These are phyloP conservation scores for Promerops cafer DNA, from an alignment of 2,113 vertebrate genomes.

Conservation along the genomic window DNA sequence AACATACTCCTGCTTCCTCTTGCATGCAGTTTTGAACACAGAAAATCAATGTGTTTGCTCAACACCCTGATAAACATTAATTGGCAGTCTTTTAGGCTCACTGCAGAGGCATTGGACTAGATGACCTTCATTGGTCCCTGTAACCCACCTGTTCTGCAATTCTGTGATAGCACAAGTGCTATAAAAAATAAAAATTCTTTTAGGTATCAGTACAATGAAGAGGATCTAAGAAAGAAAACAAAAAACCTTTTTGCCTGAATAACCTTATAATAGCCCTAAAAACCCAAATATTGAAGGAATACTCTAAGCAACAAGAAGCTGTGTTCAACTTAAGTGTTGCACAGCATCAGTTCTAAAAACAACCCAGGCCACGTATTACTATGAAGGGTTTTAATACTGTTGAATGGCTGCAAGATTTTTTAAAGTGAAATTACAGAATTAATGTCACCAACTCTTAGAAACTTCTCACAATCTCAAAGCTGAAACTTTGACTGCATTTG, in stretches of 20 bases:
- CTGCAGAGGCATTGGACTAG: background rate
- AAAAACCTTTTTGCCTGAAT: background rate
- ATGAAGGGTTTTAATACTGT: background rate
- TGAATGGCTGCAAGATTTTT: background rate
- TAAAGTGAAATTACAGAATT: background rate
- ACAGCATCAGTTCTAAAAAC: background rate
- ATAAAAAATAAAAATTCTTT: background rate
- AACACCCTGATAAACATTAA: background rate
- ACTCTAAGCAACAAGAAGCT: background rate
- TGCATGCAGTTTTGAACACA: background rate
- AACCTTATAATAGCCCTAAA: background rate
- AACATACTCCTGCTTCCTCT: background rate
- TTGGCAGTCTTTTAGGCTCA: background rate
- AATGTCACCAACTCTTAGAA: background rate
- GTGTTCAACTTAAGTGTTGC: background rate
- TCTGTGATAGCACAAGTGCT: background rate
- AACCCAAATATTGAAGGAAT: background rate
- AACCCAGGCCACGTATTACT: accelerated
- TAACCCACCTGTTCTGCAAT: background rate
- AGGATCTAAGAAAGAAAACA: background rate
- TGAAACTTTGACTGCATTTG: background rate
- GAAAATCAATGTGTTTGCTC: background rate
- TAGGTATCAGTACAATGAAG: background rate
- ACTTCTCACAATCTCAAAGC: background rate
- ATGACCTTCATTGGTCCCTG: background rate